phyloP scores from a whole-genome alignment of 2,113 vertebrate species.

The Cisticola juncidis region DNA sequence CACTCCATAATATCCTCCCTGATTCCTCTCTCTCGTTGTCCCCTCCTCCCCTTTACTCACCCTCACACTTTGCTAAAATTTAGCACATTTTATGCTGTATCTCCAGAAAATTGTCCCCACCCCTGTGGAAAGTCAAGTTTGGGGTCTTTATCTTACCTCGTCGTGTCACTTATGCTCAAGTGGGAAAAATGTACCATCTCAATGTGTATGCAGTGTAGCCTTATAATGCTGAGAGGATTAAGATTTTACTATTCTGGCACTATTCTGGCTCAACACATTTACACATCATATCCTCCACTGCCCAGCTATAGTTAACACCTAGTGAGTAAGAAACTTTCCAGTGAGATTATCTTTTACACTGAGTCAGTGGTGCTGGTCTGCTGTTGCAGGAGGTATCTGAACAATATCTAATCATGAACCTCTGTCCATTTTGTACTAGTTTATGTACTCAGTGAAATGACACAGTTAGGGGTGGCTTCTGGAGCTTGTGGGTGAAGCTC shows the following conservation, averaged over 20 bases:
- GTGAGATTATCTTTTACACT: neutral
- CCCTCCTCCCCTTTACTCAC: neutral
- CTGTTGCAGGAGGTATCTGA: neutral
- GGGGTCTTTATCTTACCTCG: neutral
- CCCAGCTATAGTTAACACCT: neutral
- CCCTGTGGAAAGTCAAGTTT: neutral
- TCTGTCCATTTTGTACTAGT: neutral
- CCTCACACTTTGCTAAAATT: neutral
- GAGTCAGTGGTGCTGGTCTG: neutral
- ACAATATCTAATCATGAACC: neutral
- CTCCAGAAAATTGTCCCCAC: neutral
- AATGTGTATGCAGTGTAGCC: neutral
- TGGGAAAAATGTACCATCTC: neutral
- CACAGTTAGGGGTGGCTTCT: neutral
- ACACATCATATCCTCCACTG: neutral
- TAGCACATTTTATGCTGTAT: neutral
- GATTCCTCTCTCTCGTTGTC: neutral
- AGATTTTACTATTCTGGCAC: fast-evolving
- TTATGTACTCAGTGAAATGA: neutral
- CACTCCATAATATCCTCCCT: neutral
- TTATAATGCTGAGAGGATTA: neutral
- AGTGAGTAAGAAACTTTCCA: neutral
- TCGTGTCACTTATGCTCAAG: neutral
- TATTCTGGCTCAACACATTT: neutral
- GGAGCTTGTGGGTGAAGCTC: neutral